A percentile compares a stretch with the other conserved stretches of the same genome.
phyloP scores from a whole-genome alignment of 1,140 invertebrate species.

The Lasioglossum albipes region DNA sequence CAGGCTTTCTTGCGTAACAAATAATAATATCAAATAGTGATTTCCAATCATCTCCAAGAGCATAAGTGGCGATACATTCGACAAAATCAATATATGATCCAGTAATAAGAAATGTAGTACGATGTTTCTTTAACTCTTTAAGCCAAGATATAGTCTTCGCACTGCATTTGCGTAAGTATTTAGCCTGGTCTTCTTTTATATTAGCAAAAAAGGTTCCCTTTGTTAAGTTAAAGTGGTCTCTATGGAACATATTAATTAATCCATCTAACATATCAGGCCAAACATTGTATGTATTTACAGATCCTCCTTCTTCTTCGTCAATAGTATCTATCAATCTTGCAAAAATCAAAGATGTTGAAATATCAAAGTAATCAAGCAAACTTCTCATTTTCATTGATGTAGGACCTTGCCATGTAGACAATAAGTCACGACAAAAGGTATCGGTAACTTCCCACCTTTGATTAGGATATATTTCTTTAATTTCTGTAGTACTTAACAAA shows the following conservation, averaged over 20 bases:
- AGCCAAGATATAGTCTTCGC: constrained; percentile 84
- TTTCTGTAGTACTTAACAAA: constrained; percentile 81
- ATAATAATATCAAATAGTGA: constrained; percentile 87
- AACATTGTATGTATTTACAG: constrained; percentile 80
- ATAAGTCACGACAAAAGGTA: constrained; percentile 81
- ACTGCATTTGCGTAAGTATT: constrained; percentile 84
- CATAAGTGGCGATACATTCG: constrained; percentile 83
- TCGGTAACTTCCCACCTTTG: constrained; percentile 82
- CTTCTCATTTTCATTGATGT: constrained; percentile 83
- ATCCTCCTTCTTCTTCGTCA: constrained; percentile 81
- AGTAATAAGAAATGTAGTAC: constrained; percentile 87
- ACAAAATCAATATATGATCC: constrained; percentile 89
- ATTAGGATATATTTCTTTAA: constrained; percentile 82
- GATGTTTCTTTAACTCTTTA: constrained; percentile 79
- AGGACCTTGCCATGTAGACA: constrained; percentile 84
- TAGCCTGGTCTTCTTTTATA: constrained; percentile 83
- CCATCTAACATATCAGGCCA: constrained; percentile 86
- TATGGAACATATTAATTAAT: constrained; percentile 83
- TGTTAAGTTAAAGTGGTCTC: constrained; percentile 82
- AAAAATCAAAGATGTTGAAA: constrained; percentile 84
- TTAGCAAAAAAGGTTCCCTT: constrained; percentile 83
- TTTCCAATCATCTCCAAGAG: constrained; percentile 86
- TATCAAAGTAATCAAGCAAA: constrained; percentile 89
- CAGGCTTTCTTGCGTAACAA: constrained; percentile 88
- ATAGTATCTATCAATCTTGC: constrained; percentile 86